Evolutionary conservation across 2,113 vertebrate genomes (phyloP), one percentile per base, ranked within the genome.

Genomic region (Cynopterus brachyotis): DNA sequence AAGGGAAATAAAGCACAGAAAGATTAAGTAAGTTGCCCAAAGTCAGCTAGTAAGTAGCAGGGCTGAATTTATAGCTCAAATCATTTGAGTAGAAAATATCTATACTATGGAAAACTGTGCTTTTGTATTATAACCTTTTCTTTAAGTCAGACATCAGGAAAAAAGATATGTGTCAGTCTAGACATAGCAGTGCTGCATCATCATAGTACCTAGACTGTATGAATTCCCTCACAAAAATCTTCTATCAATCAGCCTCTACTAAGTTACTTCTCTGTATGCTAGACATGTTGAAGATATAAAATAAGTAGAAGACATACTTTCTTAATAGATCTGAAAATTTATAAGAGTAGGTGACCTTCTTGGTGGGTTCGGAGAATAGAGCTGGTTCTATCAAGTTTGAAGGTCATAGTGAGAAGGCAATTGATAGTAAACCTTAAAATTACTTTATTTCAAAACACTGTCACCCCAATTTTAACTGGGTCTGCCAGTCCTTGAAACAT

Each of bases 1-100:
- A 10, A 90, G 83, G 30, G 13, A 96, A 97, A 30, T 64, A 30
- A 97, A 78, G 42, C 67, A 91, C 32, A 91, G 67, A 85, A 60
- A 89, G 7, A 85, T 72, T 35, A 78, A 96, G 13, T 62, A 55
- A 72, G 75, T 70, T 83, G 9, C 40, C 26, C 6, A 35, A 76
- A 94, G 82, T 72, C 64, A 82, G 22, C 22, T 32, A 42, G n/a
- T 64, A 94, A 19, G 19, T 24, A 40, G 59, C 16, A 70, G 24
- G 78, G 32, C 40, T 96, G 30, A 22, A 60, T 40, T 91, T 96
- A 90, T 89, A 79, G 9, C 57, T 92, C 19, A 37, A 26, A 8
- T 3, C 6, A 47, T 28, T 69, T 45, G 42, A 90, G 45, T 19
- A 57, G 35, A 19, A 95, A 96, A 87, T 92, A 45, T 67, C 64